These are phyloP conservation scores for Turritopsis rubra DNA, from an alignment of 30 jellyfish, hydroid and myxozoan species.

Conservation along the genomic window DNA sequence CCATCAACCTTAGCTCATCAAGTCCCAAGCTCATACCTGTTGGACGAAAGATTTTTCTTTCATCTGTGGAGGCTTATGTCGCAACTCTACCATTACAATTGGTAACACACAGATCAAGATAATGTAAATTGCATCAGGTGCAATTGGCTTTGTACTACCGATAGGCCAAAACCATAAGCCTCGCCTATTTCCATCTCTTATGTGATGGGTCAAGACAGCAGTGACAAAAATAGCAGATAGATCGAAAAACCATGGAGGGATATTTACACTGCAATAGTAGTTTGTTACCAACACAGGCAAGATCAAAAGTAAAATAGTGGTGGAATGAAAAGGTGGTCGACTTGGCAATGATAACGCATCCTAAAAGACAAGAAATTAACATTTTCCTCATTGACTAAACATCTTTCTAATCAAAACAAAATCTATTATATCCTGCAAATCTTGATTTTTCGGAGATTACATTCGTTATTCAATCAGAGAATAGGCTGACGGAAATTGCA, in stretches of 20 bases:
- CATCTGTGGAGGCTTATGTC: neutral
- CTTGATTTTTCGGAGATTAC: too few species aligned
- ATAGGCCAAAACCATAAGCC: conserved; percentile 82
- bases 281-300: neutral
- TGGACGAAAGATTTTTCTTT: neutral
- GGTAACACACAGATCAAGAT: conserved; percentile 11
- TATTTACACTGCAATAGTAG: neutral
- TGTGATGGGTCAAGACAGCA: conserved; percentile 61
- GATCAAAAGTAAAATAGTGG: conserved; percentile 38
- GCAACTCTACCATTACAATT: neutral
- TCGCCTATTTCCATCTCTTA: conserved; percentile 75
- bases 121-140: conserved; percentile 14
- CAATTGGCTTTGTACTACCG: conserved; percentile 53
- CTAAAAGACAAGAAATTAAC: conserved; percentile 27
- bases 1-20: too few species aligned
- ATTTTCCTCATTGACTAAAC: neutral
- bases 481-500: too few species aligned
- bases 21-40: neutral
- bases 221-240: conserved; percentile 17
- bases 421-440: too few species aligned
- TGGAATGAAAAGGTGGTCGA: conserved; percentile 71
- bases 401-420: too few species aligned
- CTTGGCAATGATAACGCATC: conserved; percentile 41
- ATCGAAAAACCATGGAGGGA: neutral
- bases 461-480: too few species aligned